These are phyloP conservation scores for Candoia aspera DNA, from an alignment of 2,113 vertebrate genomes.

Conservation along the genomic window DNA sequence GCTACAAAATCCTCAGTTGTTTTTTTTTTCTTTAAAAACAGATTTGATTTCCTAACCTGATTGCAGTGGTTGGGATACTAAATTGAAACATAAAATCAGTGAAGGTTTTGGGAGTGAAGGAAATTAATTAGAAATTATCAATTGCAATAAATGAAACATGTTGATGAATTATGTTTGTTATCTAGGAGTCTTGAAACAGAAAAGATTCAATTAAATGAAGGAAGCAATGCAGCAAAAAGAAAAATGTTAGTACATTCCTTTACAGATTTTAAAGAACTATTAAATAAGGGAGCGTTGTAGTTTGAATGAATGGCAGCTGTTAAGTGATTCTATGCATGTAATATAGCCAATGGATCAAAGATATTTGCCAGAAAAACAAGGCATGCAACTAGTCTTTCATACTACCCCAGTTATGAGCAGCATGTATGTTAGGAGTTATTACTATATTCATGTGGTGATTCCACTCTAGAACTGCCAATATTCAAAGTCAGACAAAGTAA, in stretches of 20 bases:
- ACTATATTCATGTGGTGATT: not conserved
- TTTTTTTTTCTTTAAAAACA: slow-evolving; percentile 25
- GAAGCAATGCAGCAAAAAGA: slow-evolving; percentile 47
- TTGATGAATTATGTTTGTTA: slow-evolving; percentile 58
- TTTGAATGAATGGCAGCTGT: not conserved
- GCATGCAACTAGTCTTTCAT: not conserved
- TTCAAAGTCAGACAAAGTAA: not conserved
- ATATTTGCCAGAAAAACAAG: slow-evolving; percentile 17
- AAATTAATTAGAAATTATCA: slow-evolving; percentile 66
- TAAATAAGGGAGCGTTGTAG: slow-evolving; percentile 24
- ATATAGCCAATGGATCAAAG: not conserved
- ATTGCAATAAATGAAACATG: slow-evolving; percentile 54
- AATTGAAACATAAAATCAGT: slow-evolving; percentile 68
- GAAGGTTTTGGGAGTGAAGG: slow-evolving; percentile 53
- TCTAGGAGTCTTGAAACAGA: slow-evolving; percentile 59
- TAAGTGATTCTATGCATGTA: not conserved
- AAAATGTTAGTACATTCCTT: slow-evolving; percentile 50
- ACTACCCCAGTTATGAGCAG: not conserved
- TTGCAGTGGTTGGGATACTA: slow-evolving; percentile 43
- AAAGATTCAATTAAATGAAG: slow-evolving; percentile 62
- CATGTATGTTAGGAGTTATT: not conserved
- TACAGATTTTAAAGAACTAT: slow-evolving; percentile 28
- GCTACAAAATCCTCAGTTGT: slow-evolving; percentile 23
- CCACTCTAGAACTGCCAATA: not conserved
- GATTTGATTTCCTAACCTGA: slow-evolving; percentile 60